These are phyloP conservation scores for Podargus strigoides DNA, from an alignment of 2,797 vertebrate genomes.

Conservation along the genomic window DNA sequence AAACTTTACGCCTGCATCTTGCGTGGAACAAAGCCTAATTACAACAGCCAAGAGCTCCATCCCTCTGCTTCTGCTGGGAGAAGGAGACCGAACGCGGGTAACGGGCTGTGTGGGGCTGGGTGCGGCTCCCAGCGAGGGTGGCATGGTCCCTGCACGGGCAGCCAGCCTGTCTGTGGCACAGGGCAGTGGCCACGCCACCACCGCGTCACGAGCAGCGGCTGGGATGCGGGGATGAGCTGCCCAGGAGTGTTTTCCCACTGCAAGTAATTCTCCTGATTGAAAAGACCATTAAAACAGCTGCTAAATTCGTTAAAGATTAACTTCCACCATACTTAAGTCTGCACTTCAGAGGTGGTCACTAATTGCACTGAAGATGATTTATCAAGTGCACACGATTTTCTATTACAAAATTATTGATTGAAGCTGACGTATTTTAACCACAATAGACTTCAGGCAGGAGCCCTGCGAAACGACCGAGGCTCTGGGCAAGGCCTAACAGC, in stretches of 20 bases:
- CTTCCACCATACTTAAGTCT: conserved; percentile 85
- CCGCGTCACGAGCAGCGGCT: neutral
- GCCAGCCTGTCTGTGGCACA: too few species aligned
- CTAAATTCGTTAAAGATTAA: conserved; percentile 76
- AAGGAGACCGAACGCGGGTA: accelerated
- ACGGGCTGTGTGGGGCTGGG: neutral
- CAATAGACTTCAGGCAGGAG: conserved; percentile 40
- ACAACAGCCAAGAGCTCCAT: neutral
- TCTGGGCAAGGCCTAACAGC: conserved; percentile 29
- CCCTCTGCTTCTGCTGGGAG: neutral
- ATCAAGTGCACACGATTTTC: conserved; percentile 73
- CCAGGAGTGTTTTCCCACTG: conserved; percentile 68
- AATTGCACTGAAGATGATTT: conserved; percentile 92
- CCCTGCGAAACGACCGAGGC: conserved; percentile 20
- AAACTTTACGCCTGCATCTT: neutral
- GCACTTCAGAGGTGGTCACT: conserved; percentile 89
- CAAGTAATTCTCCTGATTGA: conserved; percentile 82
- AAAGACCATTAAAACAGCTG: conserved; percentile 82
- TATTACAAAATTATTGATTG: conserved; percentile 78
- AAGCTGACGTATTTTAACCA: conserved; percentile 71
- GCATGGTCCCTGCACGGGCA: neutral
- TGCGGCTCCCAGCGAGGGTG: neutral
- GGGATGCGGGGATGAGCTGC: neutral
- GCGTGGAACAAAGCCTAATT: neutral
- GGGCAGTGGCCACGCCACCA: too few species aligned